These are phyloP conservation scores for Erpornis zantholeuca DNA, from an alignment of 2,113 vertebrate species.

Conservation along the genomic window DNA sequence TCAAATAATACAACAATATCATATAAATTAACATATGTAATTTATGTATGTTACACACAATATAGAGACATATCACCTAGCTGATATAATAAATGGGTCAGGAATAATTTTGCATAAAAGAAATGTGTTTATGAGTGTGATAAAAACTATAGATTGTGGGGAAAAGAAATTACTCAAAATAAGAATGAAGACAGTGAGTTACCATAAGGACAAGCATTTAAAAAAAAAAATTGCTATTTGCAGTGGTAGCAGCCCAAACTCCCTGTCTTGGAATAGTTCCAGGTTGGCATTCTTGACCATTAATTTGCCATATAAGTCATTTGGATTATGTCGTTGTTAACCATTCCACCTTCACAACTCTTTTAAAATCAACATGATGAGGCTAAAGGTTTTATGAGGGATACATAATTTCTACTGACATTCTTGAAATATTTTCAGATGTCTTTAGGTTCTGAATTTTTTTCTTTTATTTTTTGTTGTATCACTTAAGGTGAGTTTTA, in stretches of 20 bases:
- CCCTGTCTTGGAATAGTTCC: neutral
- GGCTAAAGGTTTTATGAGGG: neutral
- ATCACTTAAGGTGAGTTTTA: neutral
- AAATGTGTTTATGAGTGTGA: neutral
- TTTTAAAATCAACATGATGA: neutral
- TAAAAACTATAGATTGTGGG: neutral
- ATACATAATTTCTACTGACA: neutral
- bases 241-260: neutral
- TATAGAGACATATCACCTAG: neutral
- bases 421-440: neutral
- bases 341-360: neutral
- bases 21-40: neutral
- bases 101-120: neutral
- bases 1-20: neutral
- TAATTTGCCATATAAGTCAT: neutral
- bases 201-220: neutral
- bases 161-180: neutral
- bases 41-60: neutral
- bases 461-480: neutral
- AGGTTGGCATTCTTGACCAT: neutral
- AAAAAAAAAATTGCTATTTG: neutral
- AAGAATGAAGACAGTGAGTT: neutral
- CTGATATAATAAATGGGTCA: neutral
- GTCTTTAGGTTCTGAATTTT: neutral
- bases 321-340: neutral